These are phyloP conservation scores for Sminthopsis crassicaudata DNA, from an alignment of 2,113 vertebrate species.

Conservation along the genomic window DNA sequence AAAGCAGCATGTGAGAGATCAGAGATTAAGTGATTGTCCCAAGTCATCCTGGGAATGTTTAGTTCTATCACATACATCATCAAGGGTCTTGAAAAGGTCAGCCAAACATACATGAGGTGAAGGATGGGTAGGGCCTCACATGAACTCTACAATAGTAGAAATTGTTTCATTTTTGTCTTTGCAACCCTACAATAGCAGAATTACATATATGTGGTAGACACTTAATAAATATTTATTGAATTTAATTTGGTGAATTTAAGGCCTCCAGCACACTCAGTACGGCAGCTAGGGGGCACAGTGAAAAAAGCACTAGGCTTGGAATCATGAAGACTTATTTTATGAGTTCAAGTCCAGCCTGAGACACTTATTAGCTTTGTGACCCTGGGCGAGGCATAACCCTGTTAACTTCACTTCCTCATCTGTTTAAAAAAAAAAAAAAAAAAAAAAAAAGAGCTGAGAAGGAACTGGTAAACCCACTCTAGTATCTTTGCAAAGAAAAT, in stretches of 20 bases:
- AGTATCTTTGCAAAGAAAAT: background rate
- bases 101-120: background rate
- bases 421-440: background rate
- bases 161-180: background rate
- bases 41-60: background rate
- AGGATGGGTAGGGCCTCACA: background rate
- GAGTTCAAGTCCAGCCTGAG: background rate
- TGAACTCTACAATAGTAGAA: background rate
- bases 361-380: background rate
- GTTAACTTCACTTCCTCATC: background rate
- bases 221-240: background rate
- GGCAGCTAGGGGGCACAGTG: background rate
- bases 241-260: background rate
- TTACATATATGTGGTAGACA: background rate
- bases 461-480: too few relatives aligned
- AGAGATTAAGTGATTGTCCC: background rate
- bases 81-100: background rate
- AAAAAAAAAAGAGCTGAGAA: background rate
- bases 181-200: background rate
- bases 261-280: background rate
- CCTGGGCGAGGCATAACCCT: background rate
- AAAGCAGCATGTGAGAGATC: background rate
- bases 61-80: background rate
- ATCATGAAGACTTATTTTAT: background rate
- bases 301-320: background rate